Conservation (phyloP, 2,888 invertebrate species). For the Drosophila quinaria region DNA sequence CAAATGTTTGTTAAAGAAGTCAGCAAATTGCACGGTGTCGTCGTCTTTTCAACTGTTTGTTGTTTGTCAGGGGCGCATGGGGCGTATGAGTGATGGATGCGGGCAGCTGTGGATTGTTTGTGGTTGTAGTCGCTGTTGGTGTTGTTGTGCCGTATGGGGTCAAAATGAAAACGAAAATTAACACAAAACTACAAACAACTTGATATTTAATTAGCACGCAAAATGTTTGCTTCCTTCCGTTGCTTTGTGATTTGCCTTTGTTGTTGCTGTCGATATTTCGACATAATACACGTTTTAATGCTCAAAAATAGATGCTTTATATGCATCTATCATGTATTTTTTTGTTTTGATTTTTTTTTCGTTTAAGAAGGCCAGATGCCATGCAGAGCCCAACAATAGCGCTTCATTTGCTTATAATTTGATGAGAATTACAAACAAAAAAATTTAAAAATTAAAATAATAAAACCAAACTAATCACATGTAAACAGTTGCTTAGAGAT, state of each 20-base stretch:
- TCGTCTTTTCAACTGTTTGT: background rate
- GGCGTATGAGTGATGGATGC: slow-evolving; percentile 66
- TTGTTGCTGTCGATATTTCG: slow-evolving; percentile 19
- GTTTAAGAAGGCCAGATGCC: slow-evolving; percentile 57
- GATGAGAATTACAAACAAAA: slow-evolving; percentile 35
- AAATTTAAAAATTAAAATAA: slow-evolving; percentile 11
- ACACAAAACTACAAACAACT: slow-evolving; percentile 18
- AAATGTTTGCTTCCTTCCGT: slow-evolving; percentile 68
- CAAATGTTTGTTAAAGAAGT: slow-evolving; percentile 66
- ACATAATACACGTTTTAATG: slow-evolving; percentile 43
- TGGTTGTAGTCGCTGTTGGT: slow-evolving; percentile 1
- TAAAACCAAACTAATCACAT: slow-evolving; percentile 43
- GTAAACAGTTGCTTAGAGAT: slow-evolving; percentile 43
- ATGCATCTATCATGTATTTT: slow-evolving; percentile 38
- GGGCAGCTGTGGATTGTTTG: slow-evolving; percentile 13
- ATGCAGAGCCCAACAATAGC: slow-evolving; percentile 59
- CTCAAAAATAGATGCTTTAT: slow-evolving; percentile 47
- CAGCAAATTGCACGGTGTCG: slow-evolving; percentile 34
- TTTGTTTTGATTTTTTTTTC: slow-evolving; percentile 3
- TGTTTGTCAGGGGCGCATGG: slow-evolving; percentile 37
- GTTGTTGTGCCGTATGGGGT: slow-evolving; percentile 6
- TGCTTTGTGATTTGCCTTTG: slow-evolving; percentile 27
- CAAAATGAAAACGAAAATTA: slow-evolving; percentile 23
- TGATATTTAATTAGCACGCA: slow-evolving; percentile 50
- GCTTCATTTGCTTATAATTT: slow-evolving; percentile 60